Percentiles rank a stretch among this genome's conserved stretches.
phyloP scores from a whole-genome alignment of 1,140 invertebrate genomes.

The Drosophila navojoa region DNA sequence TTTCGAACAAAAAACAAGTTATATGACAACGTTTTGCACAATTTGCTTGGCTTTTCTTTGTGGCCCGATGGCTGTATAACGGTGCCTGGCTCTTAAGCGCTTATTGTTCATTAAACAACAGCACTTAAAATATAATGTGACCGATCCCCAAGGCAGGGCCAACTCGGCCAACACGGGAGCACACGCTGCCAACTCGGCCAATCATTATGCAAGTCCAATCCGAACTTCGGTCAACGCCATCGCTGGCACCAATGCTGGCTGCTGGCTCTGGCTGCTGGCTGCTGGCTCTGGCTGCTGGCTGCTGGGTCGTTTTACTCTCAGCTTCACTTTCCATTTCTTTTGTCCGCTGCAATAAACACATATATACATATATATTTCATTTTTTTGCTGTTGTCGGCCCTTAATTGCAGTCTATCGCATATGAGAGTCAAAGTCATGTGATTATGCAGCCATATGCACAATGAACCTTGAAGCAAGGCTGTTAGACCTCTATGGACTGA shows the following conservation, averaged over 20 bases:
- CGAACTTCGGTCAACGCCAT: conserved; percentile 64
- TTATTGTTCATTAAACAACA: conserved; percentile 76
- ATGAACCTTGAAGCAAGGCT: conserved; percentile 50
- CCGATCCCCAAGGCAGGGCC: too few relatives aligned
- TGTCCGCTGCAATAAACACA: conserved; percentile 46
- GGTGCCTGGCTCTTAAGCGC: conserved; percentile 48
- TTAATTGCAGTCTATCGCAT: conserved; percentile 34
- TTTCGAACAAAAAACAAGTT: conserved; percentile 63
- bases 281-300: neutral
- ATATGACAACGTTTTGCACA: conserved; percentile 61
- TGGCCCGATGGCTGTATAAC: conserved; percentile 46
- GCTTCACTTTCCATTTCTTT: conserved; percentile 79
- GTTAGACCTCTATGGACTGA: conserved; percentile 14
- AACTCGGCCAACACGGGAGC: neutral
- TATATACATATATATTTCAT: conserved; percentile 29
- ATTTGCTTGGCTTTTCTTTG: conserved; percentile 35
- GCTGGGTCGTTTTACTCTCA: conserved; percentile 4
- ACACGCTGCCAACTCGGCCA: too few relatives aligned
- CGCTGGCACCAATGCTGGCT: conserved; percentile 42
- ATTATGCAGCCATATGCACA: conserved; percentile 47
- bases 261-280: conserved; percentile 18
- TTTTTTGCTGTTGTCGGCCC: conserved; percentile 59
- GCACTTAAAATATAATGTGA: conserved; percentile 33
- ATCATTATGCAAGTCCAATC: conserved; percentile 74
- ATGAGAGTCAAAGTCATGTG: neutral